phyloP scores from a whole-genome alignment of 2,888 invertebrate genomes.

The Willowsia nigromaculata region DNA sequence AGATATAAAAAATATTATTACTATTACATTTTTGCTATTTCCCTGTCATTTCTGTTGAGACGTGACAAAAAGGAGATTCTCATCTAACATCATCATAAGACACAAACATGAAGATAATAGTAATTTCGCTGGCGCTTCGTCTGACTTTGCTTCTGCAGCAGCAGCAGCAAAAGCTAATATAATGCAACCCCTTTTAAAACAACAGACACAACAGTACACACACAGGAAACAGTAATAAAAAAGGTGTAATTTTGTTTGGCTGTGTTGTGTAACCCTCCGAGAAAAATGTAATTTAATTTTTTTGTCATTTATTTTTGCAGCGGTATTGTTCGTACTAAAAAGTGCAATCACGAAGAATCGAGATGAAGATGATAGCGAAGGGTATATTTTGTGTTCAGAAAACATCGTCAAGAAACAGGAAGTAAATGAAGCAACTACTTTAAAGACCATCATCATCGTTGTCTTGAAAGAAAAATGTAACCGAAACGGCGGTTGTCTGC shows the following conservation, averaged over 20 bases:
- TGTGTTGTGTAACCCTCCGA: constrained; percentile 51
- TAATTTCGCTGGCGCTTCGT: not conserved
- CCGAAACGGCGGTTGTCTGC: not conserved
- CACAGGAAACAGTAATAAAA: constrained; percentile 52
- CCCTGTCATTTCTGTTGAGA: constrained; percentile 56
- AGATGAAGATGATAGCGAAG: not conserved
- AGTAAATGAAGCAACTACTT: constrained; percentile 38
- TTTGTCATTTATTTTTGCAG: constrained; percentile 35
- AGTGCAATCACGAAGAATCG: constrained; percentile 32
- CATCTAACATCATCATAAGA: constrained; percentile 18
- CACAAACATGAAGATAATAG: constrained; percentile 20
- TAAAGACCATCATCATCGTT: constrained; percentile 25
- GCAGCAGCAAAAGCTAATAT: not conserved
- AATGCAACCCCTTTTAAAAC: constrained; percentile 9
- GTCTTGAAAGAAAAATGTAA: not conserved
- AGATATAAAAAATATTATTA: constrained; percentile 41
- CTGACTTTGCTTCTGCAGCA: not conserved
- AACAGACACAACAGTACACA: not conserved
- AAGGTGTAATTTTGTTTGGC: constrained; percentile 42
- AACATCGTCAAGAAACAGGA: constrained; percentile 24
- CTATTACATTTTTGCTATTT: constrained; percentile 49
- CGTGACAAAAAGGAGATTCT: constrained; percentile 49
- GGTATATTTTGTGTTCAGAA: constrained; percentile 23
- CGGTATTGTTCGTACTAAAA: constrained; percentile 1
- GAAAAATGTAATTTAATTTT: constrained; percentile 52